A percentile compares a stretch with the other conserved stretches of the same genome.
Conservation (phyloP, 1,140 invertebrate genomes). For the Portunus trituberculatus region DNA sequence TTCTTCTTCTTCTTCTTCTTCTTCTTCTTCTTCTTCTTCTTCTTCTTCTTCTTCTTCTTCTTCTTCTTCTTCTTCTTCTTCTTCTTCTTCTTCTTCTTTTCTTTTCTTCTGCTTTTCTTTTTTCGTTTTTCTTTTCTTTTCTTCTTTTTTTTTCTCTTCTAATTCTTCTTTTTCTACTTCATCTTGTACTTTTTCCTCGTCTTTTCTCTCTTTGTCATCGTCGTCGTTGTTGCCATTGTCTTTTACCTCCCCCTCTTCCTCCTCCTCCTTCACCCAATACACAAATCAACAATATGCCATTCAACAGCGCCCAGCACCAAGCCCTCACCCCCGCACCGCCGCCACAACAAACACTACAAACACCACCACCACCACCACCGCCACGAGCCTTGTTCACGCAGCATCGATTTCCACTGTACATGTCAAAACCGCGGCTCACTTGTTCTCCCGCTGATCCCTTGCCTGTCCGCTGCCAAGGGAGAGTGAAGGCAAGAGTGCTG, state of each 20-base stretch:
- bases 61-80: background rate
- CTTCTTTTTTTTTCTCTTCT: background rate
- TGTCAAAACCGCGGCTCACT: background rate
- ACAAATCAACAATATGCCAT: too few species aligned
- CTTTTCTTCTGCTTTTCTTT: too few species aligned
- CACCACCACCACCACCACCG: conserved; percentile 11
- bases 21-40: background rate
- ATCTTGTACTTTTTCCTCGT: background rate
- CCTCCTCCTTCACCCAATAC: background rate
- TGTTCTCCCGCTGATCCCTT: background rate
- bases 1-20: background rate
- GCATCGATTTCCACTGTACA: background rate
- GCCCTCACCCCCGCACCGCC: background rate
- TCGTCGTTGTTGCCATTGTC: background rate
- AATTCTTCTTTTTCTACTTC: background rate
- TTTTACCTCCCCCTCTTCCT: background rate
- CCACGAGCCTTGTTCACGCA: background rate
- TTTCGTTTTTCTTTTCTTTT: too few species aligned
- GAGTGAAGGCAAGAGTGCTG: background rate
- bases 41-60: background rate
- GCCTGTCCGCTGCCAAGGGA: background rate
- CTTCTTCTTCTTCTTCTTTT: background rate
- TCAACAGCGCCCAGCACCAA: too few species aligned
- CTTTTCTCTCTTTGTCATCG: background rate
- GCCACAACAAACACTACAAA: background rate